Evolutionary conservation across 37 sponge, comb jelly and placozoan species (phyloP).

Genomic region (Spongilla lacustris): DNA sequence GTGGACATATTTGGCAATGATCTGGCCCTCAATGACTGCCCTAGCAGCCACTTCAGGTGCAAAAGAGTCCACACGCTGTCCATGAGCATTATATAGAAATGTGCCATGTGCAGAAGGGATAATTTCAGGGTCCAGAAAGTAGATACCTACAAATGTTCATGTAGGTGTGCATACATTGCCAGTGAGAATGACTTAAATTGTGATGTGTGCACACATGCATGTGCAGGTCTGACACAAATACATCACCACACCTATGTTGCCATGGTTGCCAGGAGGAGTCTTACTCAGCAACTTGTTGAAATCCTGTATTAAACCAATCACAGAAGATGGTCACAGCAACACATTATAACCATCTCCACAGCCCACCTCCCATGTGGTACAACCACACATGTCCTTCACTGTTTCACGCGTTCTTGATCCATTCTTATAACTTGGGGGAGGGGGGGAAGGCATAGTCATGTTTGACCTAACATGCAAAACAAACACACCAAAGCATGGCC

Average conservation of each 20-base stretch:
- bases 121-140: slow-evolving; percentile 83
- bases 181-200: background rate
- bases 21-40: slow-evolving; percentile 90
- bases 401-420: slow-evolving; percentile 75
- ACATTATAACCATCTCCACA: background rate
- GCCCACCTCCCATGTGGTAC: slow-evolving; percentile 69
- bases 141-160: slow-evolving; percentile 54
- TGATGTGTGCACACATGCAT: background rate
- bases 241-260: slow-evolving; percentile 66
- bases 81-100: slow-evolving; percentile 31
- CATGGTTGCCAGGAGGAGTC: slow-evolving; percentile 85
- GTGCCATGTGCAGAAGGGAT: slow-evolving; percentile 75
- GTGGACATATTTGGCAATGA: slow-evolving; percentile 86
- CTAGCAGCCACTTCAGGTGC: slow-evolving; percentile 70
- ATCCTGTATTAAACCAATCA: slow-evolving; percentile 21
- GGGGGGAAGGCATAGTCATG: background rate
- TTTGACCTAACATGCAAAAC: background rate
- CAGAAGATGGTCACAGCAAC: background rate
- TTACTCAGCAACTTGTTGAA: slow-evolving; percentile 66
- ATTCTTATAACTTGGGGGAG: slow-evolving; percentile 85
- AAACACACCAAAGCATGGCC: slow-evolving; percentile 85
- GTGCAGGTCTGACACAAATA: background rate
- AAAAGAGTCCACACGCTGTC: slow-evolving; percentile 37
- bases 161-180: background rate
- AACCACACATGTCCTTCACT: slow-evolving; percentile 60